Conservation (phyloP, 2,888 invertebrate species). For the Hirtodrosophila cameraria region DNA sequence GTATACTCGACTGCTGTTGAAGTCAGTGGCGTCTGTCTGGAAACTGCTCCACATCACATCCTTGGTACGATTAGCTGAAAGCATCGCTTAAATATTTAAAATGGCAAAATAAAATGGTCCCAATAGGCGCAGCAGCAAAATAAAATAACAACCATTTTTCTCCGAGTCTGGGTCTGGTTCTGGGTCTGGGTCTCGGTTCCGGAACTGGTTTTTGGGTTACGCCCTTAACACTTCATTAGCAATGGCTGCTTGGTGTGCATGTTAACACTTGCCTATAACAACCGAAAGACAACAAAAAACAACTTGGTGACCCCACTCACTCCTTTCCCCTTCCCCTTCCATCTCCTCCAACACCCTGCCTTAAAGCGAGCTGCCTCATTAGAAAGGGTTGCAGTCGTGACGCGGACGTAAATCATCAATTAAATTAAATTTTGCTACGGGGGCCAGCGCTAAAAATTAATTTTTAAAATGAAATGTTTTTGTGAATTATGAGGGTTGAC, state of each 20-base stretch:
- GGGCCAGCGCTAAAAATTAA: constrained; percentile 67
- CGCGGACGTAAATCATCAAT: constrained; percentile 69
- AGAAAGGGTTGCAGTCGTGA: constrained; percentile 57
- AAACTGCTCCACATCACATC: neutral
- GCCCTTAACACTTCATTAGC: constrained; percentile 63
- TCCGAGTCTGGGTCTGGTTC: neutral
- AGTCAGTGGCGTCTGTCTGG: constrained; percentile 15
- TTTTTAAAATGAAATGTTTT: constrained; percentile 71
- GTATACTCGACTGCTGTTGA: neutral
- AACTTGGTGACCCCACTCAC: neutral
- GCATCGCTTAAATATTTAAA: constrained; percentile 36
- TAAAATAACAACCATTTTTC: constrained; percentile 7
- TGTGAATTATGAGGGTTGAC: constrained; percentile 64
- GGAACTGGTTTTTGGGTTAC: constrained; percentile 2
- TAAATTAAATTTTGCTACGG: constrained; percentile 70
- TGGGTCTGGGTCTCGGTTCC: neutral
- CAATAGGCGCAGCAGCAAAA: constrained; percentile 15
- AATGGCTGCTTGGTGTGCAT: constrained; percentile 27
- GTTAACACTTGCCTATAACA: constrained; percentile 57
- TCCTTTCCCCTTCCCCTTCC: neutral
- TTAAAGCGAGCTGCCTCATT: constrained; percentile 35
- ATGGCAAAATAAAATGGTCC: constrained; percentile 20
- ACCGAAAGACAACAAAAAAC: constrained; percentile 20
- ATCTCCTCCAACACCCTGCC: neutral
- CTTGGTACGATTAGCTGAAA: constrained; percentile 33